Base-by-base conservation (phyloP, 2,888 invertebrate species). In the Tiliacea aurago region DNA sequence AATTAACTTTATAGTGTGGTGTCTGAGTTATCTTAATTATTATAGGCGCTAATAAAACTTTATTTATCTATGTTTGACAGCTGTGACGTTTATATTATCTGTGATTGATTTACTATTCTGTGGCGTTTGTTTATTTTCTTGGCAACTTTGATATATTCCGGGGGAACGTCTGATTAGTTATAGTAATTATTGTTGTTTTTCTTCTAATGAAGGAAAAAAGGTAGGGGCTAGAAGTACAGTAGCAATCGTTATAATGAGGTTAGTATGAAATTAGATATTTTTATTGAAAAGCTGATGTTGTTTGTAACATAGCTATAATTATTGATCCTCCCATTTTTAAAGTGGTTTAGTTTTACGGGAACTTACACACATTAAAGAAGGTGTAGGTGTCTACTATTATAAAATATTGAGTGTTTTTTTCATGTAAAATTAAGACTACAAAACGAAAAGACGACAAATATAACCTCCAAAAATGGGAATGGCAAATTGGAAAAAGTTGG, bases 21-120 rank as follows among this genome's bases (percentile, higher is more conserved):
- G 55, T 70, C 43, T 18, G 37, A 11, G 56, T 56, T 83, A 83
- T 83, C 77, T 83, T 74, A 83, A 83, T 83, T 83, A 83, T 62
- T 74, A 68, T 58, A 43, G 59, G 37, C 45, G 62, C 63, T 62
- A 83, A 67, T 84, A 83, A 83, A 81, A 69, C 56, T 63, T 74
- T 63, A 67, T 84, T 80, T 80, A 84, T 84, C 75, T 77, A 43
- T n/a, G 56, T 61, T 70, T 80, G 82, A 73, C 80, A 80, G 45
- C 62, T 49, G 1, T 18, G 71, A 66, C 67, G 37, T 80, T 80
- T 83, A 71, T 80, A 65, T 77, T 83, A 76, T 75, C 64, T 72
- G 58, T 70, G 83, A 84, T 83, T 84, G 83, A 84, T 84, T 83
- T 75, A 84, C 33, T 33, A 4, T 18, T 58, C 20, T 76, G 47